These are phyloP conservation scores for Motacilla tschutschensis DNA, from an alignment of 2,113 vertebrate genomes.

Conservation along the genomic window DNA sequence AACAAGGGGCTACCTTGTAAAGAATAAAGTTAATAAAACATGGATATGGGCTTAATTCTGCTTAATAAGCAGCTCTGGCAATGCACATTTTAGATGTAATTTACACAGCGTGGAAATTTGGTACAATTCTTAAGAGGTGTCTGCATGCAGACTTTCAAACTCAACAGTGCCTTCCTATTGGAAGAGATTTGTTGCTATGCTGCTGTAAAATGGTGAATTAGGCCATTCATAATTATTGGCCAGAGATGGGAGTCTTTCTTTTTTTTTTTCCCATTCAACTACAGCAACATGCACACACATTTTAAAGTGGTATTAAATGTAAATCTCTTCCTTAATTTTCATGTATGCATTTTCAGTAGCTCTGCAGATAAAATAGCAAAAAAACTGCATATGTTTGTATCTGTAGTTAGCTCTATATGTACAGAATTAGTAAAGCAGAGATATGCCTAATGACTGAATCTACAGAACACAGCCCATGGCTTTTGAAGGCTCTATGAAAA, in stretches of 20 bases:
- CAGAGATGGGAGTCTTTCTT: not conserved
- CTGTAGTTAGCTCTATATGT: not conserved
- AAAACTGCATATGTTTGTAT: not conserved
- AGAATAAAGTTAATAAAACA: constrained; percentile 60
- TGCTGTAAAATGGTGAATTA: constrained; percentile 46
- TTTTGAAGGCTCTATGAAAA: constrained; percentile 41
- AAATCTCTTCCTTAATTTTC: constrained; percentile 16
- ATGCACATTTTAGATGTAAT: constrained; percentile 31
- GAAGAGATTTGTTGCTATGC: constrained; percentile 56
- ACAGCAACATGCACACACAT: not conserved
- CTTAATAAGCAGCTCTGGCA: constrained; percentile 45
- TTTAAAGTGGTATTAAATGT: constrained; percentile 12
- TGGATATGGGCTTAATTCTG: constrained; percentile 34
- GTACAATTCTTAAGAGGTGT: constrained; percentile 18
- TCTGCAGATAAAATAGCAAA: constrained; percentile 5
- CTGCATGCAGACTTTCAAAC: constrained; percentile 23
- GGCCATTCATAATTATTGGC: constrained; percentile 41
- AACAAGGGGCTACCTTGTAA: constrained; percentile 53
- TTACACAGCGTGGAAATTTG: constrained; percentile 9
- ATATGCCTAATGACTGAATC: constrained; percentile 6
- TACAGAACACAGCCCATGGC: constrained; percentile 4
- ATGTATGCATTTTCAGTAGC: constrained; percentile 4
- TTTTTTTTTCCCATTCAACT: not conserved
- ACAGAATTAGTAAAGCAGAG: constrained; percentile 29
- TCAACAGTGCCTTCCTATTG: constrained; percentile 35